Evolutionary conservation across 2,797 vertebrate genomes (phyloP).

Genomic region (Centropyge bicolor): DNA sequence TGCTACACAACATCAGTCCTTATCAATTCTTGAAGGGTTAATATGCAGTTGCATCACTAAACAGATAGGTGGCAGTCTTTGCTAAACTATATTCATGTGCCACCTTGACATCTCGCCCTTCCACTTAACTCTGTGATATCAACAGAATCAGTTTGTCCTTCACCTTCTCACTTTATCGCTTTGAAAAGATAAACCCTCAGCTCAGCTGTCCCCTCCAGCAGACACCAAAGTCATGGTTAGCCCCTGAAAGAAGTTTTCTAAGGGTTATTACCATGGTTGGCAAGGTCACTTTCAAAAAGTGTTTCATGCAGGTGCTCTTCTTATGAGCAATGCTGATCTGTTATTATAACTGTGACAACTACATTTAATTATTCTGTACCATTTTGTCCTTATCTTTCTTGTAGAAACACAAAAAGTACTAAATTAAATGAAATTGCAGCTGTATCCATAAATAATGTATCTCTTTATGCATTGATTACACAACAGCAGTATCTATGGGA

Average conservation of each 20-base stretch:
- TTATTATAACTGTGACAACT: background rate
- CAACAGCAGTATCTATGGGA: background rate
- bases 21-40: background rate
- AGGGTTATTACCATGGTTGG: background rate
- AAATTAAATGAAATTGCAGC: background rate
- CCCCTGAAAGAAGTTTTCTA: background rate
- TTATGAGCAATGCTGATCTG: background rate
- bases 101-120: conserved; percentile 18
- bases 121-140: conserved; percentile 26
- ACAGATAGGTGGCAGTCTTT: conserved; percentile 38
- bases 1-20: background rate
- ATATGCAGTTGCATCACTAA: conserved; percentile 24
- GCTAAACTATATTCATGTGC: conserved; percentile 11
- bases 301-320: background rate
- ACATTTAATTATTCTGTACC: background rate
- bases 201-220: conserved; percentile 32
- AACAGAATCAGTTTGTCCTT: conserved; percentile 40
- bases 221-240: background rate
- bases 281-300: conserved; percentile 13
- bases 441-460: background rate
- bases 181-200: conserved; percentile 37
- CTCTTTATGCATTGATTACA: background rate
- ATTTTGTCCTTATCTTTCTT: background rate
- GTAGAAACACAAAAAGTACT: background rate
- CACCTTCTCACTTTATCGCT: conserved; percentile 42